A percentile compares a stretch with the other conserved stretches of the same genome.
phyloP scores from a whole-genome alignment of 2,113 vertebrate species.

The Laticauda colubrina region DNA sequence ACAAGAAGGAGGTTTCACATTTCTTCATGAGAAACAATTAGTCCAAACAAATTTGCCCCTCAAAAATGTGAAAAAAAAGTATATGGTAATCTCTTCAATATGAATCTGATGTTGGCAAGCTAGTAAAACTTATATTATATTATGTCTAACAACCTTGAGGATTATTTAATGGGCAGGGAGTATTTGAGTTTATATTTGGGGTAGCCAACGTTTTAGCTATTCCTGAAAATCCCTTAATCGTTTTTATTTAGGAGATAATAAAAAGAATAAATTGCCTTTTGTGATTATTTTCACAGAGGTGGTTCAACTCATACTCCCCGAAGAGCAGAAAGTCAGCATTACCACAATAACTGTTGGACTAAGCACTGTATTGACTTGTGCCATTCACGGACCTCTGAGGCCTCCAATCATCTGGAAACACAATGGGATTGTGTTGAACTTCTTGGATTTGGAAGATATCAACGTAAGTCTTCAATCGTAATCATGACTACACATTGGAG shows the following conservation, averaged over 20 bases:
- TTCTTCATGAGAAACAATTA: neutral
- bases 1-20: neutral
- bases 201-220: neutral
- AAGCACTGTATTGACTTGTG: conserved; percentile 85
- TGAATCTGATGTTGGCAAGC: conserved; percentile 7
- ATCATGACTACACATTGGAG: neutral
- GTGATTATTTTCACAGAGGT: conserved; percentile 78
- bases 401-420: conserved; percentile 93
- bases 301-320: conserved; percentile 81
- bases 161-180: neutral
- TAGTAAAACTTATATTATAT: neutral
- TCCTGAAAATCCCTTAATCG: fast-evolving
- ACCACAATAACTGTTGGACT: conserved; percentile 89
- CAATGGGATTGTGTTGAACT: conserved; percentile 87
- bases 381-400: conserved; percentile 82
- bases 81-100: conserved; percentile 11
- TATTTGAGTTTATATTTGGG: neutral
- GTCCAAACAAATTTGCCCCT: neutral
- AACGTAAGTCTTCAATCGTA: conserved; percentile 72
- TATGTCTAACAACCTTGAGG: neutral
- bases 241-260: neutral
- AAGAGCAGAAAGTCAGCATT: conserved; percentile 78
- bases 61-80: neutral
- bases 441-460: conserved; percentile 91
- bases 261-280: neutral